A percentile compares a stretch with the other conserved stretches of the same genome.
These are phyloP conservation scores for Rhinoraja longicauda DNA, from an alignment of 2,797 vertebrate species.

Conservation along the genomic window DNA sequence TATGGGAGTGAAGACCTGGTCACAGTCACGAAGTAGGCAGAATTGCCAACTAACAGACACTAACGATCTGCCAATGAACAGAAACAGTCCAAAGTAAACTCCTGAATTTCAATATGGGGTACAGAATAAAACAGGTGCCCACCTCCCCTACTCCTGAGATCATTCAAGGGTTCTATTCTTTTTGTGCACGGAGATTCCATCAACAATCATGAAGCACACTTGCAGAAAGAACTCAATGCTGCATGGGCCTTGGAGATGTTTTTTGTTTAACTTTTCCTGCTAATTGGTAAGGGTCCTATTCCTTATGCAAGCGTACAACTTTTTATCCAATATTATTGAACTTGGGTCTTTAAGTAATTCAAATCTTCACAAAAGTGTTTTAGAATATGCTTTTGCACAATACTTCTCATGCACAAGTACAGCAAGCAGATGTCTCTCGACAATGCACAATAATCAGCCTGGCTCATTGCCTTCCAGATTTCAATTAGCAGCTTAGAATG, in stretches of 20 bases:
- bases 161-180: too few relatives aligned
- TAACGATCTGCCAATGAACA: not conserved
- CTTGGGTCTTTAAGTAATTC: not conserved
- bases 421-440: not conserved
- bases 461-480: not conserved
- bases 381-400: not conserved
- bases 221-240: not conserved
- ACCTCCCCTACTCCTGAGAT: too few relatives aligned
- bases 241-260: not conserved
- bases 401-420: not conserved
- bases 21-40: not conserved
- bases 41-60: not conserved
- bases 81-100: too few relatives aligned
- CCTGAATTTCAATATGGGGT: too few relatives aligned
- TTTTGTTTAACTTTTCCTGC: not conserved
- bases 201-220: not conserved
- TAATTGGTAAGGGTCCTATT: too few relatives aligned
- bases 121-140: too few relatives aligned
- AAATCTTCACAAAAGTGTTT: not conserved
- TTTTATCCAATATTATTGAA: not conserved
- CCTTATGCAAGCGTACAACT: not conserved
- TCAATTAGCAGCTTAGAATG: not conserved
- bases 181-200: not conserved
- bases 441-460: too few relatives aligned
- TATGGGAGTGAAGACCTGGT: too few relatives aligned